Conservation (phyloP, 2,113 vertebrate genomes). For the Pollachius pollachius region DNA sequence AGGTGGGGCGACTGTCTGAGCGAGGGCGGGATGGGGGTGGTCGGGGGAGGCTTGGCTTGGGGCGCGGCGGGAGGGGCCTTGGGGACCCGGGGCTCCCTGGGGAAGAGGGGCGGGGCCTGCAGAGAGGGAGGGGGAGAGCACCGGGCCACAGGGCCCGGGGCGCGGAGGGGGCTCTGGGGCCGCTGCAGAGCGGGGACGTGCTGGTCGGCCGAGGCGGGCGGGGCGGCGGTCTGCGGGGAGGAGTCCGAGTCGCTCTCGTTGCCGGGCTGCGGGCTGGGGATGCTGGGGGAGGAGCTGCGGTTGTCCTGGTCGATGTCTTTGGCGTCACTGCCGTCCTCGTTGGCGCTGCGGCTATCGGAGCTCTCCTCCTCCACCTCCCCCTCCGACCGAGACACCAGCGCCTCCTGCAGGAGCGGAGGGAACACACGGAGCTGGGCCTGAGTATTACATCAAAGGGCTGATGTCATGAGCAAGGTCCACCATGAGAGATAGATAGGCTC, state of each 20-base stretch:
- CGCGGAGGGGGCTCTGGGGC: constrained; percentile 26
- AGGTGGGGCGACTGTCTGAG: constrained; percentile 88
- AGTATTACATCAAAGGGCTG: too few relatives aligned
- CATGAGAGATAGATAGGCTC: too few relatives aligned
- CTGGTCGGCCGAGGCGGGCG: constrained; percentile 45
- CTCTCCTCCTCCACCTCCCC: constrained; percentile 82
- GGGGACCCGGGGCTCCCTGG: constrained; percentile 79
- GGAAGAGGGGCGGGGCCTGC: constrained; percentile 59
- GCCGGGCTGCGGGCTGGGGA: constrained; percentile 93
- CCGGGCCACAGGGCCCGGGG: constrained; percentile 30
- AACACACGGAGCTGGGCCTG: too few relatives aligned
- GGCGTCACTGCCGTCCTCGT: constrained; percentile 94
- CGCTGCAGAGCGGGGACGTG: constrained; percentile 29
- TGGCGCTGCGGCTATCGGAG: constrained; percentile 94
- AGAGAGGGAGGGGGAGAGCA: constrained; percentile 36
- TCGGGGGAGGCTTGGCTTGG: constrained; percentile 92
- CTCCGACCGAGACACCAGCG: constrained; percentile 86
- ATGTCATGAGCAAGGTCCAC: too few relatives aligned
- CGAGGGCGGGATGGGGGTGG: constrained; percentile 88
- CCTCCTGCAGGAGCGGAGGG: constrained; percentile 73
- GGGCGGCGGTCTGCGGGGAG: constrained; percentile 76
- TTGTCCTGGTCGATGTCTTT: constrained; percentile 99
- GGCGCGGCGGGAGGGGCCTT: constrained; percentile 80
- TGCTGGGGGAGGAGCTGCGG: constrained; percentile 96
- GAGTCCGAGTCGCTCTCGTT: constrained; percentile 98